Evolutionary conservation across 2,797 vertebrate genomes (phyloP).

Genomic region (Sternarchorhynchus goeldii): DNA sequence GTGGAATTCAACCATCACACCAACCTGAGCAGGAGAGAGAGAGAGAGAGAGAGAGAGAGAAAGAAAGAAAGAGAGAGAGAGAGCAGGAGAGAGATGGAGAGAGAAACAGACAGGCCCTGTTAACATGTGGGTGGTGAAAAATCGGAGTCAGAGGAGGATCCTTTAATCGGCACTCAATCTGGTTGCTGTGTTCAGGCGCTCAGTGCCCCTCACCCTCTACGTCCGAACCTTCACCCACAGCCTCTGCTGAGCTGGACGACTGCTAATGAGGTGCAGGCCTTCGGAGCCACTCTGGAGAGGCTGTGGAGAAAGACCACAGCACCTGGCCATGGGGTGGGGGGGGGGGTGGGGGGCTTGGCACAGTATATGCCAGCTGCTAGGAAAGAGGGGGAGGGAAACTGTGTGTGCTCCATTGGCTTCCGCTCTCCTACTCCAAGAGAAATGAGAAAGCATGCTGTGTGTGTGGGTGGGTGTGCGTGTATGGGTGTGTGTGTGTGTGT

Average conservation of each 20-base stretch:
- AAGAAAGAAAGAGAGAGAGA: background rate
- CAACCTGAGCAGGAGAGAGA: conserved; percentile 4
- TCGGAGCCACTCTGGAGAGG: background rate
- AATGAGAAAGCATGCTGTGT: background rate
- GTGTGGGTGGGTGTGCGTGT: background rate
- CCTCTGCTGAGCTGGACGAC: background rate
- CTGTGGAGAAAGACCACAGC: conserved; percentile 13
- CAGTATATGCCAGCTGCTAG: conserved; percentile 35
- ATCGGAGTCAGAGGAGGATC: background rate
- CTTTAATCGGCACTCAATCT: background rate
- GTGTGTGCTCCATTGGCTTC: background rate
- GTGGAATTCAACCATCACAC: conserved; percentile 25
- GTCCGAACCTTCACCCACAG: background rate
- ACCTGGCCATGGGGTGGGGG: conserved; percentile 15
- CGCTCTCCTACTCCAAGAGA: conserved; percentile 14
- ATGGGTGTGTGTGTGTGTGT: background rate
- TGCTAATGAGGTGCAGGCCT: background rate
- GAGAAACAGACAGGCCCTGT: background rate
- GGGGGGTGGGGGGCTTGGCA: conserved; percentile 23
- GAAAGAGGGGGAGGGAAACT: conserved; percentile 3
- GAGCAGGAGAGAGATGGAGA: background rate
- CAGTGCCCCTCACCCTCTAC: background rate
- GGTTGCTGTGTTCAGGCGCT: background rate
- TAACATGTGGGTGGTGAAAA: background rate
- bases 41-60: no score